phyloP scores from a whole-genome alignment of 2,888 invertebrate species.

The Phlogophora meticulosa region DNA sequence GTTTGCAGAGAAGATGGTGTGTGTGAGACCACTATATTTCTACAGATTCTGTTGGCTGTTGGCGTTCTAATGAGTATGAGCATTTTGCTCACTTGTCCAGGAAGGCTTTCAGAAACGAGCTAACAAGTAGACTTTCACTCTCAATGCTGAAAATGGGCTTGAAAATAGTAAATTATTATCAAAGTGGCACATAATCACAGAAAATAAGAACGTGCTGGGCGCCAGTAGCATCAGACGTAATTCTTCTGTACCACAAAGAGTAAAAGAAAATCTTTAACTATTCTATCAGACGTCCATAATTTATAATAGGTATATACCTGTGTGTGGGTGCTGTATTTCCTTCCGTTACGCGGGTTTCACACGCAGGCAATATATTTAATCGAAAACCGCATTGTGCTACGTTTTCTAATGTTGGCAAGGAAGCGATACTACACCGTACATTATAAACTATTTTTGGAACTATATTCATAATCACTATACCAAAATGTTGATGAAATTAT shows the following conservation, averaged over 20 bases:
- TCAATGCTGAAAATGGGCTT: too few species aligned
- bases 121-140: too few species aligned
- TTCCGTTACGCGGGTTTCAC: constrained; percentile 31
- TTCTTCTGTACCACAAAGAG: not conserved
- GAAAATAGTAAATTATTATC: too few species aligned
- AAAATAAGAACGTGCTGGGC: too few species aligned
- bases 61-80: too few species aligned
- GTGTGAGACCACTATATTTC: constrained; percentile 9
- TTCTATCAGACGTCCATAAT: not conserved
- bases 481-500: not conserved
- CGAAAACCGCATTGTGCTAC: not conserved
- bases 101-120: too few species aligned
- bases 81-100: too few species aligned
- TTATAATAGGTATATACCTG: not conserved
- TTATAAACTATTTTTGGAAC: not conserved
- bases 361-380: constrained; percentile 26
- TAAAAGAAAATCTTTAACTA: not conserved
- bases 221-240: not conserved
- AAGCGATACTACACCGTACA: not conserved
- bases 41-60: not conserved
- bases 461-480: not conserved
- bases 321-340: not conserved
- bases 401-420: constrained; percentile 33
- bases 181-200: too few species aligned
- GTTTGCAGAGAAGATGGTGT: constrained; percentile 25